These are phyloP conservation scores for Luidia sarsii DNA, from an alignment of 53 echinoderm and acorn worm genomes.

Conservation along the genomic window DNA sequence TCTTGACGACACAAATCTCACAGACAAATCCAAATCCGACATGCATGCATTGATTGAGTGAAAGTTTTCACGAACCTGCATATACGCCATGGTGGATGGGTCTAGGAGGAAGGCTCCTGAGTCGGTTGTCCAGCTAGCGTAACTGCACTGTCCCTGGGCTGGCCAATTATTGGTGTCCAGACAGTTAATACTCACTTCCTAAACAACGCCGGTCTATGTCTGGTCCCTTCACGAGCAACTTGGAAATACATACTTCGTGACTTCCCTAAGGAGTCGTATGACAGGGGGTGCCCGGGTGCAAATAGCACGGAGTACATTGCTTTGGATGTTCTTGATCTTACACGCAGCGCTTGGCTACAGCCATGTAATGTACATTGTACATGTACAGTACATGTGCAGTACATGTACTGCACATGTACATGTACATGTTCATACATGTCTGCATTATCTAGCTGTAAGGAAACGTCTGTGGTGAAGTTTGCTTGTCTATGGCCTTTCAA, in stretches of 20 bases:
- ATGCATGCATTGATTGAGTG: no score
- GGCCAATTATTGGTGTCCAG: background rate
- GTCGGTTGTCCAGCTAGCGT: background rate
- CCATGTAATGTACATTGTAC: no score
- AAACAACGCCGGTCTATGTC: background rate
- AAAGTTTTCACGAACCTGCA: constrained; percentile 21
- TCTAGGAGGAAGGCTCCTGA: no score
- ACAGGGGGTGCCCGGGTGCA: constrained; percentile 29
- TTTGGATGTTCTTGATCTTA: background rate
- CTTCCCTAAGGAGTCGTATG: background rate
- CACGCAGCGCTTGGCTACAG: background rate
- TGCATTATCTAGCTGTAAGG: no score
- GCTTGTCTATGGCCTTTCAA: no score
- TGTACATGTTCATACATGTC: no score
- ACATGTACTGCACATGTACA: no score
- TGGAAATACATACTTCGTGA: background rate
- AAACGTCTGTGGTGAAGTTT: no score
- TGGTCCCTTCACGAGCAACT: background rate
- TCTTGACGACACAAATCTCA: no score
- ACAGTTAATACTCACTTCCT: constrained; percentile 11
- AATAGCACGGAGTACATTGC: constrained; percentile 11
- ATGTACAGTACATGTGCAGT: no score
- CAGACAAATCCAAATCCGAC: no score
- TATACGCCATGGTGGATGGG: constrained; percentile 16
- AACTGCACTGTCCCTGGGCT: background rate